A percentile compares a stretch with the other conserved stretches of the same genome.
These are phyloP conservation scores for Lasioglossum baleicum DNA, from an alignment of 1,140 invertebrate genomes.

Conservation along the genomic window DNA sequence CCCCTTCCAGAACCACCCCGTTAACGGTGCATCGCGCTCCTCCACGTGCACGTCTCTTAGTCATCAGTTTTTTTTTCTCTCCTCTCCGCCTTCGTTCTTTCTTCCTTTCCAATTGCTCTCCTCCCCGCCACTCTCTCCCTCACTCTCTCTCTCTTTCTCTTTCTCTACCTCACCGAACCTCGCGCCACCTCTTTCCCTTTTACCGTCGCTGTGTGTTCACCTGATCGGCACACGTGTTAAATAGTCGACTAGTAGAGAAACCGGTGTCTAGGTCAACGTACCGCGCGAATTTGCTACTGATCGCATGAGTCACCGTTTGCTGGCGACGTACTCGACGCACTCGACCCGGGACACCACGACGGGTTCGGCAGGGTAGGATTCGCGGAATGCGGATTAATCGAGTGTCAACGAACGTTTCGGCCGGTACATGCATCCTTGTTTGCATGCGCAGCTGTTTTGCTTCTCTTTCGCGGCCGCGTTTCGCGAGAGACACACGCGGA, in stretches of 20 bases:
- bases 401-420: conserved; percentile 31
- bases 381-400: conserved; percentile 51
- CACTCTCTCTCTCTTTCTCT: too few relatives aligned
- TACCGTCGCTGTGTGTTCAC: background rate
- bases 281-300: conserved; percentile 42
- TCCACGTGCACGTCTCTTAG: conserved; percentile 55
- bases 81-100: background rate
- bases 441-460: too few relatives aligned
- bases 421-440: conserved; percentile 27
- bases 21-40: conserved; percentile 51
- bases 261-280: conserved; percentile 57
- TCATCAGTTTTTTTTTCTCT: conserved; percentile 36
- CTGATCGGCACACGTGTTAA: conserved; percentile 46
- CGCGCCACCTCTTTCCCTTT: too few relatives aligned
- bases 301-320: conserved; percentile 50
- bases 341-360: background rate
- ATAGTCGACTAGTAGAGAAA: conserved; percentile 33
- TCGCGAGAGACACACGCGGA: background rate
- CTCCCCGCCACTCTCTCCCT: background rate
- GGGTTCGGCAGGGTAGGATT: conserved; percentile 11
- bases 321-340: background rate
- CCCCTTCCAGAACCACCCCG: conserved; percentile 57
- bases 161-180: too few relatives aligned
- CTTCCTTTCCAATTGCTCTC: background rate
- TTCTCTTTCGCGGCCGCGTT: background rate